A percentile compares a stretch with the other conserved stretches of the same genome.
Conservation (phyloP, 2,888 invertebrate genomes). For the Netelia fuscicornis region DNA sequence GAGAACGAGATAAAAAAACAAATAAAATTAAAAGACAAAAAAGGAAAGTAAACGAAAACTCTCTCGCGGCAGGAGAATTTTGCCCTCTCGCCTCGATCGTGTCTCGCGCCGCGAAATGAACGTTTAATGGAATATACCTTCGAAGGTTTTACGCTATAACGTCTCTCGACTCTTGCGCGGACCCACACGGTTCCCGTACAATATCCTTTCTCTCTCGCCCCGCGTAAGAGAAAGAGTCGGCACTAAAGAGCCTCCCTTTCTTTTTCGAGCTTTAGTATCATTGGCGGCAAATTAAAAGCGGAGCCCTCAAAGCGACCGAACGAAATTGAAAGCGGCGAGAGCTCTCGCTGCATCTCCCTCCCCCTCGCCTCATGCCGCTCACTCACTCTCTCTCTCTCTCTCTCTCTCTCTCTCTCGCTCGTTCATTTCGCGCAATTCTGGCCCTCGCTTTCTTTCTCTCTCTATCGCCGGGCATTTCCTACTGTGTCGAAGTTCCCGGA, state of each 20-base stretch:
- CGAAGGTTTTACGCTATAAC: slow-evolving; percentile 52
- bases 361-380: background rate
- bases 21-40: background rate
- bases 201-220: background rate
- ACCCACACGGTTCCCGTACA: slow-evolving; percentile 3
- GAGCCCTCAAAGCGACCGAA: slow-evolving; percentile 77
- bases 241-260: slow-evolving; percentile 70
- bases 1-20: background rate
- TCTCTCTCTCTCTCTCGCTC: slow-evolving; percentile 58
- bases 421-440: slow-evolving; percentile 63
- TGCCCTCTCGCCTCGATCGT: slow-evolving; percentile 38
- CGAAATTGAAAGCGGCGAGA: slow-evolving; percentile 74
- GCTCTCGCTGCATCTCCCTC: slow-evolving; percentile 41
- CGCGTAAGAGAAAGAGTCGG: slow-evolving; percentile 12
- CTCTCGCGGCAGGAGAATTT: background rate
- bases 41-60: slow-evolving; percentile 4
- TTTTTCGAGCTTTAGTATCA: slow-evolving; percentile 77
- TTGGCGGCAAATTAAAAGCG: slow-evolving; percentile 79
- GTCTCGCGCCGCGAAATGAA: slow-evolving; percentile 71
- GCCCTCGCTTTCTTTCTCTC: slow-evolving; percentile 56
- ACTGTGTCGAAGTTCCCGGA: slow-evolving; percentile 24
- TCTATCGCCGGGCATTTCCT: slow-evolving; percentile 47
- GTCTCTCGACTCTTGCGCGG: slow-evolving; percentile 14
- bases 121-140: slow-evolving; percentile 74
- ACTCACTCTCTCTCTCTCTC: slow-evolving; percentile 42